These are phyloP conservation scores for Spizella passerina DNA, from an alignment of 2,797 vertebrate species.

Conservation along the genomic window DNA sequence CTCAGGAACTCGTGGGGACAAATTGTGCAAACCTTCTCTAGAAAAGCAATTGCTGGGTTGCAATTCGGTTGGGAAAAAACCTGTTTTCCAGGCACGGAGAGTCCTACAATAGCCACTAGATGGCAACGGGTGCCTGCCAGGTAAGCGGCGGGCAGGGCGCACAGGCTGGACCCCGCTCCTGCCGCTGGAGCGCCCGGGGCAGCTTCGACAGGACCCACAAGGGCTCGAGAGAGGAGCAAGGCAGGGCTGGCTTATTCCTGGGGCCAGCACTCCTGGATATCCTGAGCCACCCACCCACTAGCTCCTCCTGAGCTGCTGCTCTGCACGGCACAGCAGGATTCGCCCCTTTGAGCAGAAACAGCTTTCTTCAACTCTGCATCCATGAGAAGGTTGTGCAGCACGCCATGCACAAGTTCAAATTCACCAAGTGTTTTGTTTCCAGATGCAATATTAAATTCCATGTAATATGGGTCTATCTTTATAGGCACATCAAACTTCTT, in stretches of 20 bases:
- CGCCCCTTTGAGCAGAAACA: neutral
- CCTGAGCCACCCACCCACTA: neutral
- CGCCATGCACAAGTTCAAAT: rapidly evolving
- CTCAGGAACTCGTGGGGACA: neutral
- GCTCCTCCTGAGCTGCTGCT: neutral
- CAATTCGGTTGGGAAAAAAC: rapidly evolving
- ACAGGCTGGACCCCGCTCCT: rapidly evolving
- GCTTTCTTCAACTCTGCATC: rapidly evolving
- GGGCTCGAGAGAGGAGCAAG: neutral
- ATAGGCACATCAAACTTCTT: neutral
- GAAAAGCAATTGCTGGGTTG: neutral
- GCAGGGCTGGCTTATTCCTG: too few relatives aligned
- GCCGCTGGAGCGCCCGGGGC: neutral
- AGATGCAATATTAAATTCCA: neutral
- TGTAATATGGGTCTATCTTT: rapidly evolving
- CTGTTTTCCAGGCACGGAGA: neutral
- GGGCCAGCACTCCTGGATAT: neutral
- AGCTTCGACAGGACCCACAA: rapidly evolving
- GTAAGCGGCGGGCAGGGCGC: rapidly evolving
- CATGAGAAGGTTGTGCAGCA: too few relatives aligned
- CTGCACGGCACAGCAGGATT: neutral
- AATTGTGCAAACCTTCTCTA: neutral
- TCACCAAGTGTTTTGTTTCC: neutral
- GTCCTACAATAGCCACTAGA: neutral
- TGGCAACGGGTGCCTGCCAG: slow-evolving; percentile 36